A percentile compares a stretch with the other conserved stretches of the same genome.
These are phyloP conservation scores for Macquaria ambigua DNA, from an alignment of 2,113 vertebrate species.

Conservation along the genomic window DNA sequence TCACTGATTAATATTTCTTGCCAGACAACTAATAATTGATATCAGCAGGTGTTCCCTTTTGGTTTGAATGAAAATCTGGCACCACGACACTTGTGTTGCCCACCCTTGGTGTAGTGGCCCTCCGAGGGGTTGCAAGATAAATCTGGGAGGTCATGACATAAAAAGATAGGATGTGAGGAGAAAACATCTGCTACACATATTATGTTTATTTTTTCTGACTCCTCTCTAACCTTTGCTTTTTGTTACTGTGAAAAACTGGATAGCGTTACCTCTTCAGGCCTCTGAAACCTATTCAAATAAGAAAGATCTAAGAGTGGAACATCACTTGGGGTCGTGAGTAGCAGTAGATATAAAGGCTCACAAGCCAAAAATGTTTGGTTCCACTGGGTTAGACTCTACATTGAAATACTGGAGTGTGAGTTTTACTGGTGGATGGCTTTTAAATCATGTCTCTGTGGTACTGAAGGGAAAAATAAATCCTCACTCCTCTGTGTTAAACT, in stretches of 20 bases:
- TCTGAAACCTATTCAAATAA: slow-evolving; percentile 11
- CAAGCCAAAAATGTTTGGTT: slow-evolving; percentile 4
- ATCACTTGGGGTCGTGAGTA: slow-evolving; percentile 17
- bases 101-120: not conserved
- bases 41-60: slow-evolving; percentile 12
- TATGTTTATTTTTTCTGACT: not conserved
- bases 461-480: slow-evolving; percentile 41
- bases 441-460: slow-evolving; percentile 41
- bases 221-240: not conserved
- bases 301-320: not conserved
- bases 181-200: slow-evolving; percentile 12
- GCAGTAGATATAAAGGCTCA: slow-evolving; percentile 53
- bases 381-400: slow-evolving; percentile 17
- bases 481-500: slow-evolving; percentile 27
- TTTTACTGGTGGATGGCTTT: slow-evolving; percentile 39
- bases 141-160: not conserved
- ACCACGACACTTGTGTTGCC: not conserved
- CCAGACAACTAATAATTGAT: slow-evolving; percentile 27
- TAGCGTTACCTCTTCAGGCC: not conserved
- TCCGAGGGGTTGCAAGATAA: not conserved
- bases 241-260: slow-evolving; percentile 10
- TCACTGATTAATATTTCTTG: slow-evolving; percentile 39
- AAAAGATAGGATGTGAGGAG: not conserved
- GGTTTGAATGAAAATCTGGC: slow-evolving; percentile 23
- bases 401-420: slow-evolving; percentile 46